Base-by-base conservation (phyloP, 2,888 invertebrate genomes). In the Cerastoderma edule region DNA sequence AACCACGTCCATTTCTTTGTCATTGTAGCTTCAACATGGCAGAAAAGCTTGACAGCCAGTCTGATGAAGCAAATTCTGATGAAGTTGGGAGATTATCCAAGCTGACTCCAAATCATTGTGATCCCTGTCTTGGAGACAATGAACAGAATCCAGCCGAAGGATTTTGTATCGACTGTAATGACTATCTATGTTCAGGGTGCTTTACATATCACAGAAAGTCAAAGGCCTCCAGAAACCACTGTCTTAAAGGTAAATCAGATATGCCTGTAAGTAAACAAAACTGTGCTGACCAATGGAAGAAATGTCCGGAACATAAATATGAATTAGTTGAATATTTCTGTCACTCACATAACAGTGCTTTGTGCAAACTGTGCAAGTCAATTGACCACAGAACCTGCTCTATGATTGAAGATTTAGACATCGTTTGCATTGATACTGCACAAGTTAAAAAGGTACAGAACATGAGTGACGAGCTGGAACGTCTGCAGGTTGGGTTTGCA, bases 161-260 rank as follows among this genome's bases (percentile, higher is more conserved):
- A 28, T 68, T 68, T 24, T 68, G 68, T 68, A 56, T 67, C 13
- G 67, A 67, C 39, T 67, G 67, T 54, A 19, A 33, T 19, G 67
- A 67, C 6, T 67, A 68, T 44, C 22, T 68, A 27, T 68, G 68
- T 68, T 39, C n/a, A 22, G 28, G 57, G 10, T 68, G 68, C 30
- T 57, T 30, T 32, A 57, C 39, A 28, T 6, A 27, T 4, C 68
- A 68, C 27, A 35, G 22, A 30, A 39, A 28, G 32, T 1, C 30
- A 13, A 56, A 44, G 30, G 27, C 28, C 0, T 56, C 30, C 2
- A 30, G 32, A 44, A 24, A 44, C 30, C 57, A 68, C 33, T n/a
- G 27, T 27, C 67, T 67, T 16, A 33, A 53, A 67, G 54, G 56
- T 5, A 67, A 33, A 33, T 27, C 30, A 33, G 39, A 22, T 4